phyloP scores from a whole-genome alignment of 2,797 vertebrate genomes.

The Pitangus sulphuratus region DNA sequence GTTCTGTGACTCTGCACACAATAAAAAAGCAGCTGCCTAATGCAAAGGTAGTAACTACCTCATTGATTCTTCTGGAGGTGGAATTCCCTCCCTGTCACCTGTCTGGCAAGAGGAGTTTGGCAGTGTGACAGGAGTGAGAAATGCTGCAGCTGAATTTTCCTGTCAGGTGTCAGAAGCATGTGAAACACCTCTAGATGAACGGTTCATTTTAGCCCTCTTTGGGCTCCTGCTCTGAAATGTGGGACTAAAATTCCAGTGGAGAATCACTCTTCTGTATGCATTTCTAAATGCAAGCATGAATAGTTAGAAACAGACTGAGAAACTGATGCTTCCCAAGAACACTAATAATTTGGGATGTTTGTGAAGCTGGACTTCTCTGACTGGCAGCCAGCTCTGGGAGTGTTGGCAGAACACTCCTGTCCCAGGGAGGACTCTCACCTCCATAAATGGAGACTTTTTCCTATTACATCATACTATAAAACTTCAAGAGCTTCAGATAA shows the following conservation, averaged over 20 bases:
- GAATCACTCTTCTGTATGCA: neutral
- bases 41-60: neutral
- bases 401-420: conserved; percentile 26
- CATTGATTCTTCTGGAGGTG: neutral
- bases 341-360: neutral
- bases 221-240: neutral
- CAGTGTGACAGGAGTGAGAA: neutral
- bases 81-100: neutral
- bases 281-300: neutral
- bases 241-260: neutral
- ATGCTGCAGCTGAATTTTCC: neutral
- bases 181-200: neutral
- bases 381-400: neutral
- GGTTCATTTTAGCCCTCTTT: neutral
- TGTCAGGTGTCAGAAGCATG: neutral
- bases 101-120: neutral
- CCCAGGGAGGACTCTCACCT: neutral
- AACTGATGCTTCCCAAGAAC: neutral
- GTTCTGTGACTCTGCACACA: neutral
- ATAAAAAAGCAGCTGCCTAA: neutral
- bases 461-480: conserved; percentile 28
- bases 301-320: neutral
- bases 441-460: conserved; percentile 32
- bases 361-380: neutral
- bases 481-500: conserved; percentile 24